Evolutionary conservation across 2,113 vertebrate species (phyloP).

Genomic region (Perca flavescens): DNA sequence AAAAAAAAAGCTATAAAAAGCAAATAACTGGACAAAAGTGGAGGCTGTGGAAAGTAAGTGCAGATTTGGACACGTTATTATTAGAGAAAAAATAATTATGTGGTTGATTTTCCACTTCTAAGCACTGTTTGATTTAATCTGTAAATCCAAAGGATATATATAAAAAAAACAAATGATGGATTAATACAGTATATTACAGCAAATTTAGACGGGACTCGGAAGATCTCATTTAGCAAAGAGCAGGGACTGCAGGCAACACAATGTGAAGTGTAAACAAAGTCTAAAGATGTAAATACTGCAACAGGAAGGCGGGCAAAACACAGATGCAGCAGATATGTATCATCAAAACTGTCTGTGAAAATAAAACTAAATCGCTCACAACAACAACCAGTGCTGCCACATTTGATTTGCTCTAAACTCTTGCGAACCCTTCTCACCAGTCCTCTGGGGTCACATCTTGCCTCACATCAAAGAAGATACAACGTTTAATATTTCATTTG

Average conservation of each 20-base stretch:
- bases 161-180: not conserved
- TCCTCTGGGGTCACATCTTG: not conserved
- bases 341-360: not conserved
- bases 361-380: not conserved
- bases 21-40: not conserved
- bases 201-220: not conserved
- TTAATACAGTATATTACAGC: no score
- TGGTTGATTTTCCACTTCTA: not conserved
- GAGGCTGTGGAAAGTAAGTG: not conserved
- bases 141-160: not conserved
- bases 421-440: not conserved
- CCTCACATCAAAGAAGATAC: not conserved
- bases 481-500: not conserved
- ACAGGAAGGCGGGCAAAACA: not conserved
- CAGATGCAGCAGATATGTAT: not conserved
- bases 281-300: not conserved
- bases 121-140: not conserved
- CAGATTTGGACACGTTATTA: not conserved
- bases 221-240: not conserved
- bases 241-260: not conserved
- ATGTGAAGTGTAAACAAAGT: constrained; percentile 5
- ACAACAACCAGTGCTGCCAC: not conserved
- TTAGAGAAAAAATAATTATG: not conserved
- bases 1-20: not conserved
- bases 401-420: not conserved